Percentiles rank a stretch among this genome's conserved stretches.
Conservation (phyloP, 2,113 vertebrate species). For the Anoura caudifer region DNA sequence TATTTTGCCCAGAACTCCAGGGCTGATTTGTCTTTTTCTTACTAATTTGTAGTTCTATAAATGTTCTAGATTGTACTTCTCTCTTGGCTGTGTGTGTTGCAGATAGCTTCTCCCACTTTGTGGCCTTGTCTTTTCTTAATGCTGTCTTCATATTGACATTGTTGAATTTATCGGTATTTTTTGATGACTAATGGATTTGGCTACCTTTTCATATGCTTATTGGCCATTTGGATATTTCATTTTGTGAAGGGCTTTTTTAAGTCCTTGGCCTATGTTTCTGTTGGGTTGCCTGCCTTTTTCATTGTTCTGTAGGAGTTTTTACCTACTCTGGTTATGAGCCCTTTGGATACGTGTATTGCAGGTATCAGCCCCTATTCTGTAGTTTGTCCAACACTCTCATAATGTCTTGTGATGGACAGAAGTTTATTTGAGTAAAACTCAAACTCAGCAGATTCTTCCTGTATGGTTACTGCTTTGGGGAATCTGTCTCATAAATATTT, state of each 20-base stretch:
- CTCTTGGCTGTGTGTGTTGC: background rate
- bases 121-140: background rate
- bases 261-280: background rate
- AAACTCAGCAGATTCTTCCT: background rate
- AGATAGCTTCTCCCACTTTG: background rate
- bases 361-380: background rate
- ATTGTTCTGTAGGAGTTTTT: background rate
- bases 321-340: background rate
- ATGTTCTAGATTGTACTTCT: background rate
- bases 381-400: background rate
- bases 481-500: background rate
- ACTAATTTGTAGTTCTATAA: background rate
- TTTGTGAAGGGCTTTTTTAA: background rate
- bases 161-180: background rate
- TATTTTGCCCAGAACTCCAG: background rate
- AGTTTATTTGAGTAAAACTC: slow-evolving; percentile 8
- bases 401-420: background rate
- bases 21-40: background rate
- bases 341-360: background rate
- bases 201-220: background rate
- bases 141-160: background rate
- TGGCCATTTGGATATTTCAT: background rate
- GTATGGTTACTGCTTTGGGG: background rate
- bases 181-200: background rate
- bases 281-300: background rate